Evolutionary conservation across 2,113 vertebrate species (phyloP).

Genomic region (Rallus limicola): DNA sequence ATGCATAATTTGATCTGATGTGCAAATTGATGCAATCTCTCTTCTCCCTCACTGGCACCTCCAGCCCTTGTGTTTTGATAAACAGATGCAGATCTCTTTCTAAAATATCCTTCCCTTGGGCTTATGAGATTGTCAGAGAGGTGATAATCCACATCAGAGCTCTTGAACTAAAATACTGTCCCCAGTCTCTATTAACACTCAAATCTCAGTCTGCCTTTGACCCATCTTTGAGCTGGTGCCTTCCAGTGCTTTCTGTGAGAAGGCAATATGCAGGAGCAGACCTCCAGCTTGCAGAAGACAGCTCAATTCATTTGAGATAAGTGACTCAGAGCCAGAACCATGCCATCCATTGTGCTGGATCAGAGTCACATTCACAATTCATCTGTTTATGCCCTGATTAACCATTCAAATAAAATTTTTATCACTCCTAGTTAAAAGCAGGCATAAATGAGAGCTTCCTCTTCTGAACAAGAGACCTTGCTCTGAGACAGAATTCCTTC

Average conservation of each 20-base stretch:
- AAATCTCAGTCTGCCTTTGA: background rate
- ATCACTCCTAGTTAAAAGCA: conserved; percentile 58
- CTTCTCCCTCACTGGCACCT: background rate
- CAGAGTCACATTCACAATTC: background rate
- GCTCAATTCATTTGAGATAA: conserved; percentile 46
- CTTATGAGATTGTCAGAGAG: background rate
- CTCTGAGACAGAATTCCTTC: conserved; percentile 15
- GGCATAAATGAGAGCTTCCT: conserved; percentile 3
- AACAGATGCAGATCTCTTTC: background rate
- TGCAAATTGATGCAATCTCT: background rate
- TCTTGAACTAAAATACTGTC: background rate
- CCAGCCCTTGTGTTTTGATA: background rate
- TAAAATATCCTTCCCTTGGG: background rate
- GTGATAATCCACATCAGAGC: background rate
- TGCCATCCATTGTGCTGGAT: background rate
- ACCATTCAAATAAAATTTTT: conserved; percentile 43
- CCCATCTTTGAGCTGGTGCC: background rate
- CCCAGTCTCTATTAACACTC: background rate
- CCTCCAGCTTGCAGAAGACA: conserved; percentile 2
- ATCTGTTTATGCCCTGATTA: conserved; percentile 35
- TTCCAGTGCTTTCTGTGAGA: background rate
- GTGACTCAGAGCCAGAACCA: background rate
- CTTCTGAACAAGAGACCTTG: background rate
- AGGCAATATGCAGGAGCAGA: background rate
- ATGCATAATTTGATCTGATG: background rate